Percentiles rank a stretch among this genome's conserved stretches.
Evolutionary conservation across 2,113 vertebrate species (phyloP).

Genomic region (Oophaga pumilio): DNA sequence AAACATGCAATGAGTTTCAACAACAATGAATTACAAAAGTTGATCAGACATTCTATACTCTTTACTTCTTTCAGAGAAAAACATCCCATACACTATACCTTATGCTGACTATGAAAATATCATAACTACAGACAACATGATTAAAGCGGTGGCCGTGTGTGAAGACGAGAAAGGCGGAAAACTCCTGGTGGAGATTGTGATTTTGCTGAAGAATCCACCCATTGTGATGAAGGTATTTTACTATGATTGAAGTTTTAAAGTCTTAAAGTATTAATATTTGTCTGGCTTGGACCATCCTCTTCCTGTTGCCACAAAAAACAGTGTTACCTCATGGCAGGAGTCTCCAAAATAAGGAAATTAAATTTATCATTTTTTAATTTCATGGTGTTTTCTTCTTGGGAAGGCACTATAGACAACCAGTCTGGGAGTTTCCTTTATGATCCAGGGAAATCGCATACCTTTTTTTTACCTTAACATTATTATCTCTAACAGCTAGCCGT

Average conservation of each 20-base stretch:
- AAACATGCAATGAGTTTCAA: not conserved
- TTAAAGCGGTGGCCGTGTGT: constrained; percentile 73
- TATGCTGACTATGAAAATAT: constrained; percentile 69
- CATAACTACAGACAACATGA: constrained; percentile 74
- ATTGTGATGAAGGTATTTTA: constrained; percentile 72
- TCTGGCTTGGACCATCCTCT: not conserved
- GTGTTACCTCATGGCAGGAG: too few relatives aligned
- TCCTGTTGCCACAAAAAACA: not conserved
- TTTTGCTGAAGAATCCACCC: constrained; percentile 71
- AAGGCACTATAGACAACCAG: not conserved
- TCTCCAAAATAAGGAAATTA: too few relatives aligned
- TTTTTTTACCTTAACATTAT: too few relatives aligned
- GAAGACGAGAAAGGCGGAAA: constrained; percentile 60
- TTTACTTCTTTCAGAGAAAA: constrained; percentile 64
- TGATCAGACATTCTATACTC: not conserved
- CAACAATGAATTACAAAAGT: not conserved
- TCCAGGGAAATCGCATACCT: too few relatives aligned
- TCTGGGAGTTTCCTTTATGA: not conserved
- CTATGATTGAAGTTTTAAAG: too few relatives aligned
- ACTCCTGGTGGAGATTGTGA: constrained; percentile 68
- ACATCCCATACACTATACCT: constrained; percentile 66
- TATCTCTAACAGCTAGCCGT: too few relatives aligned
- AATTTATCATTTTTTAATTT: too few relatives aligned
- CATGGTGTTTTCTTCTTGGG: not conserved
- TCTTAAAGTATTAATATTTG: not conserved